Evolutionary conservation across 53 echinoderm and acorn worm genomes (phyloP).

Genomic region (Astropecten irregularis): DNA sequence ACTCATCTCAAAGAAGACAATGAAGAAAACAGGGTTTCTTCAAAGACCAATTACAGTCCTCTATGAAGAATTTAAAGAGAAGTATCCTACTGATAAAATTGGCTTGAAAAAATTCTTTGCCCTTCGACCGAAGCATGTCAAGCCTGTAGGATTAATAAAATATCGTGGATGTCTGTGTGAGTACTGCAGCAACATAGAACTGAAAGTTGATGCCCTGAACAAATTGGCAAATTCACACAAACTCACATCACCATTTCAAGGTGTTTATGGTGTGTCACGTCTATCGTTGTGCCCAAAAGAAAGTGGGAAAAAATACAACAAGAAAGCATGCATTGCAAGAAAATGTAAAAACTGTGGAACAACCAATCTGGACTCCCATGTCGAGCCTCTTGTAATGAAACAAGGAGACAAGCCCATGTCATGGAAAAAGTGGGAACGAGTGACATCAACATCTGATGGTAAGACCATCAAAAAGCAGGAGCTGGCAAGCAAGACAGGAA

Average conservation of each 20-base stretch:
- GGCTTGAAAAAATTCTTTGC: neutral
- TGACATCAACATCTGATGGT: neutral
- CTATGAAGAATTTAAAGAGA: neutral
- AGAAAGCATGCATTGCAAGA: neutral
- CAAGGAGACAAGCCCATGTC: neutral
- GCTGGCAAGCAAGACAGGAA: neutral
- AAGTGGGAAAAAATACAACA: neutral
- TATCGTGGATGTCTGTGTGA: neutral
- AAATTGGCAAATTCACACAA: neutral
- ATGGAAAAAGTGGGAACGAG: neutral
- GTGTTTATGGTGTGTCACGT: neutral
- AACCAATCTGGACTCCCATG: neutral
- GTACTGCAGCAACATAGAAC: neutral
- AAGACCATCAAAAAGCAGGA: conserved; percentile 4
- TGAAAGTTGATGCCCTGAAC: neutral
- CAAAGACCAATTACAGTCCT: neutral
- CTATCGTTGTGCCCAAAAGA: neutral
- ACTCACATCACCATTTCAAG: neutral
- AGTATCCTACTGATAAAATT: neutral
- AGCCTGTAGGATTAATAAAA: neutral
- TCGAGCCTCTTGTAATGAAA: neutral
- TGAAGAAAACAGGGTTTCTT: neutral
- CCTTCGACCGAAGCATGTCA: neutral
- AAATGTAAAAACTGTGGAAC: too few relatives aligned
- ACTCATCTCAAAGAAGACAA: neutral